Evolutionary conservation across 2,113 vertebrate genomes (phyloP), one percentile per base, ranked within the genome.

Genomic region (Oenanthe melanoleuca): DNA sequence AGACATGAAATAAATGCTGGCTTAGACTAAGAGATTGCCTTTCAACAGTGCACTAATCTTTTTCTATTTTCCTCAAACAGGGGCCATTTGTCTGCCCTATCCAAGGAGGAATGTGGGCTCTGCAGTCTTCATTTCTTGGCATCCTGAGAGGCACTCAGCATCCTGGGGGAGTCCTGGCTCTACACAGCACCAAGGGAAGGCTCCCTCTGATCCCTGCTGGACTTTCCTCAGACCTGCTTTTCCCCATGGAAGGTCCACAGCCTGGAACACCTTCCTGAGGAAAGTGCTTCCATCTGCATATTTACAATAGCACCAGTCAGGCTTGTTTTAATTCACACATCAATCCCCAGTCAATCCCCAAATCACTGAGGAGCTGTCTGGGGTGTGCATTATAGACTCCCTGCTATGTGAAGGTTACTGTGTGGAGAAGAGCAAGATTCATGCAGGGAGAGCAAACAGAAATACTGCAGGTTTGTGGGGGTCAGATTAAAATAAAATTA

Each of bases 351-450:
- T 31, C 49, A 42, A 3, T 42, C 55, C 29, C 22, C 40, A 73
- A 1, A 52, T 21, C 40, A 25, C n/a, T 4, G 19, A 19, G 59
- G 60, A 73, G 2, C 33, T 47, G 29, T 4, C 6, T 28, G 55
- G 28, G 37, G 1, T n/a, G 14, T 11, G 5, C 12, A 14, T 17
- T 17, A 8, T 2, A 8, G 14, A 40, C 24, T 31, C 12, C 25
- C 12, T 78, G n/a, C 23, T 37, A 5, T 11, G 4, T 20, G 21
- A 33, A 38, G 8, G 14, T 45, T n/a, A 8, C 16, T 42, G 15
- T 12, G 17, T 6, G n/a, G 16, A 53, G 19, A 61, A 37, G 31
- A n/a, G 21, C 5, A 77, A 56, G 42, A 23, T n/a, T 47, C 31
- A 8, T 13, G 33, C 45, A 49, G 42, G 28, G 40, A 52, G 21